Base-by-base conservation (phyloP, 2,888 invertebrate genomes). In the Neria commutata region DNA sequence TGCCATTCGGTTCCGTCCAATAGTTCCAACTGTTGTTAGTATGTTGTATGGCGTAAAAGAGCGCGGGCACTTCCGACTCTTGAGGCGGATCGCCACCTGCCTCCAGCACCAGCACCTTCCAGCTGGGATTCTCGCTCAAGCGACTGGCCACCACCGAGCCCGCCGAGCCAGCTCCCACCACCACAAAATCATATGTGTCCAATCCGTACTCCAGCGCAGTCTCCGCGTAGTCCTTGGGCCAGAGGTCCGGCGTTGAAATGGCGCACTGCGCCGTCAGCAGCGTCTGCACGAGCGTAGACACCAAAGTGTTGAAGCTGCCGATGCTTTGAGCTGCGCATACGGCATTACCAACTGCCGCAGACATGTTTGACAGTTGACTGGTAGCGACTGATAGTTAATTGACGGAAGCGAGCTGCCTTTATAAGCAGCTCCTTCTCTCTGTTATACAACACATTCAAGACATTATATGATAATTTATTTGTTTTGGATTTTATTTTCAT, bases 241-340 rank as follows among this genome's bases (percentile, higher is more conserved):
- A 88, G 2, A 82, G 59, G 1, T 81, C 81, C 48, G 83, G 79
- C 0, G 83, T 81, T 1, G 83, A 81, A 10, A 88, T 67, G 0
- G 83, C 81, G 66, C 89, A 89, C 66, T 88, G 87, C 0, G 87
- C 85, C 0, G 84, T 76, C 14, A 89, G 69, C 24, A 90, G 74
- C 0, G 85, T 81, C 65, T 87, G 86, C 25, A 90, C 68, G 0
- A 88, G 76, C 1, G 86, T 82, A 1, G 83, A 72, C 58, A 90
- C 87, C 55, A 88, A 47, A 75, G 69, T 83, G 17, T 72, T 75
- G 3, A 69, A 65, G 2, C 68, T 3, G 1, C 81, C 81, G 3
- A 71, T 61, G 46, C 70, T 75, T 4, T 66, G 64, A 14, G 65
- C 60, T n/a, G n/a, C n/a, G n/a, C n/a, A n/a, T n/a, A n/a, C n/a